Evolutionary conservation across 2,888 invertebrate genomes (phyloP).

Genomic region (Macrosiphum euphorbiae): DNA sequence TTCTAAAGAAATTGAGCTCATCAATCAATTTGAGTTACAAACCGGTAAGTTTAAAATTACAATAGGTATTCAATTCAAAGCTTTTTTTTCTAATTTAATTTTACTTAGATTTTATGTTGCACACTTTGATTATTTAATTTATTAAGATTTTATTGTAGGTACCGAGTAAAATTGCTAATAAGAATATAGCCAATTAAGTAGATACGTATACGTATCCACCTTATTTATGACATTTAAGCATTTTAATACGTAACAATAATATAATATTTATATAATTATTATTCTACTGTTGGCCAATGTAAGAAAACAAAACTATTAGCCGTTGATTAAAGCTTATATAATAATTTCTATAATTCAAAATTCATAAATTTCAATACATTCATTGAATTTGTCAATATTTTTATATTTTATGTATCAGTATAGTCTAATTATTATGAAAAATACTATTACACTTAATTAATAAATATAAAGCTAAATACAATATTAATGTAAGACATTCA

Average conservation of each 20-base stretch:
- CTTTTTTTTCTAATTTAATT: neutral
- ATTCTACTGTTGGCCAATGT: neutral
- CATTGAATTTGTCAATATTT: neutral
- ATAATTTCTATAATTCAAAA: neutral
- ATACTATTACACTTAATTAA: neutral
- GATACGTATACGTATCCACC: neutral
- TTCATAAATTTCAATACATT: too few relatives aligned
- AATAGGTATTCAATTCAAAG: neutral
- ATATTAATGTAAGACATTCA: neutral
- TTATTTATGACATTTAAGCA: neutral
- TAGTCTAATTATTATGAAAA: neutral
- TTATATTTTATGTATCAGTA: neutral
- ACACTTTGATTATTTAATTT: neutral
- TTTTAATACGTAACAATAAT: neutral
- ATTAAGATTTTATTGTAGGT: neutral
- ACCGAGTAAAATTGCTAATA: neutral
- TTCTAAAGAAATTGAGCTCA: constrained; percentile 88
- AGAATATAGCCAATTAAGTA: neutral
- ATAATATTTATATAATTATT: neutral
- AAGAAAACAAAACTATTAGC: neutral
- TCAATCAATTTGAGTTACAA: constrained; percentile 82
- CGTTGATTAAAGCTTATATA: neutral
- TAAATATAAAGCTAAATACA: neutral
- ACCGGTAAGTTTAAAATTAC: constrained; percentile 32
- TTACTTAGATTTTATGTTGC: neutral